Percentiles rank a stretch among this genome's conserved stretches.
These are phyloP conservation scores for Latheticus oryzae DNA, from an alignment of 2,888 invertebrate species.

Conservation along the genomic window DNA sequence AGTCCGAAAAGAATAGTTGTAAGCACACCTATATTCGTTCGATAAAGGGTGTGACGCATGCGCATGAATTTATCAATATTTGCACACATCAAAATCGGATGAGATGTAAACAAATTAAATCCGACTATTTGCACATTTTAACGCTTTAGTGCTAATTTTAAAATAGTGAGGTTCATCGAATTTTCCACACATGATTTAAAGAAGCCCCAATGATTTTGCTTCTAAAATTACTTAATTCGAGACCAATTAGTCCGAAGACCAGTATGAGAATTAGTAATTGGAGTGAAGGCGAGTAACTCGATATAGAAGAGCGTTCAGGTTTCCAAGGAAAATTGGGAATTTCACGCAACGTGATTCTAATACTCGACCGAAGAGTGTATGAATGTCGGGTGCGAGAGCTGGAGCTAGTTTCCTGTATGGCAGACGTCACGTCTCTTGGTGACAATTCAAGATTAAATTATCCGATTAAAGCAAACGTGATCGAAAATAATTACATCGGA, in stretches of 20 bases:
- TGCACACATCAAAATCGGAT: constrained; percentile 13
- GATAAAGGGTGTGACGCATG: constrained; percentile 15
- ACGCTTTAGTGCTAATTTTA: constrained; percentile 34
- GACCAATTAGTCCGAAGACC: constrained; percentile 8
- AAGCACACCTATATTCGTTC: constrained; percentile 8
- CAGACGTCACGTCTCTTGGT: constrained; percentile 52
- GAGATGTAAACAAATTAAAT: constrained; percentile 35
- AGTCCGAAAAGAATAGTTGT: background rate
- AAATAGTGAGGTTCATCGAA: constrained; percentile 31
- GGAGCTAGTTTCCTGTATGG: constrained; percentile 48
- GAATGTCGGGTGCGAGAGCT: constrained; percentile 5
- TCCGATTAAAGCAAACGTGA: constrained; percentile 46
- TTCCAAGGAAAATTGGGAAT: constrained; percentile 13
- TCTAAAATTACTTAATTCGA: constrained; percentile 22
- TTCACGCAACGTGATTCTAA: constrained; percentile 6
- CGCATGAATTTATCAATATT: constrained; percentile 19
- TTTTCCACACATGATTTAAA: background rate
- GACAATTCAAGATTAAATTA: constrained; percentile 51
- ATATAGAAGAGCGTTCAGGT: background rate
- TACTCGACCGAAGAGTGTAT: constrained; percentile 5
- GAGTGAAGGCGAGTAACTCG: constrained; percentile 6
- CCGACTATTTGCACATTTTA: constrained; percentile 35
- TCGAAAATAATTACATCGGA: constrained; percentile 41
- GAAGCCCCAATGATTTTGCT: background rate
- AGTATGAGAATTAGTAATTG: constrained; percentile 10